Evolutionary conservation across 1,140 invertebrate genomes (phyloP), one percentile per base, ranked within the genome.

Genomic region (Bathynomus jamesi): DNA sequence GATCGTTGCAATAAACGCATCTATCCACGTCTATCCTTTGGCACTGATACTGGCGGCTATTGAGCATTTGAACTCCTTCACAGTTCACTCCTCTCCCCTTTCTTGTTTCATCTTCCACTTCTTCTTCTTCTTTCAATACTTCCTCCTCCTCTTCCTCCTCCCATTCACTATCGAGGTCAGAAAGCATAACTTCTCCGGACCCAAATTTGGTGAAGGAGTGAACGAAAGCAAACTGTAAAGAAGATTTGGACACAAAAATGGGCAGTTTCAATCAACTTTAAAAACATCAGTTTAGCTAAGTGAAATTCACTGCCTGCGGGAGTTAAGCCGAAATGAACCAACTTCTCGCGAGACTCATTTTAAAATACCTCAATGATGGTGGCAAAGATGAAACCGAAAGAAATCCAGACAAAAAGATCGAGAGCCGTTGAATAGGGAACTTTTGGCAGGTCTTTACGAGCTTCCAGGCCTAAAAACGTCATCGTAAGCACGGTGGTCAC

Each of bases 191-290:
- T 80, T 94, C 92, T 0, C 92, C 92, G 10, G 90, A 93, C 13
- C 92, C 91, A 75, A 92, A 89, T 81, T 94, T 95, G 4, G 92
- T 95, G 81, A 91, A 94, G 79, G 92, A 93, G 80, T 95, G 92
- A 0, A 95, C 92, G 5, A 92, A 86, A 4, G 91, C 92, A 81
- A 94, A 95, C 85, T 90, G 78, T n/a, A n/a, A n/a, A n/a, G n/a
- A n/a, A n/a, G n/a, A n/a, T n/a, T n/a, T n/a, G n/a, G n/a, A n/a
- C n/a, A n/a, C n/a, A 63, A 79, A 81, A 62, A 32, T 28, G 11
- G 29, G 3, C 13, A 31, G 28, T n/a, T 27, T n/a, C 21, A 13
- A 24, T n/a, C 28, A 65, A 10, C 0, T 8, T 10, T 11, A 10
- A 17, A 25, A 27, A 11, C 17, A 10, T 3, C 40, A 11, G 53